Evolutionary conservation across 2,113 vertebrate species (phyloP).

Genomic region (Notarius quadriscutis): DNA sequence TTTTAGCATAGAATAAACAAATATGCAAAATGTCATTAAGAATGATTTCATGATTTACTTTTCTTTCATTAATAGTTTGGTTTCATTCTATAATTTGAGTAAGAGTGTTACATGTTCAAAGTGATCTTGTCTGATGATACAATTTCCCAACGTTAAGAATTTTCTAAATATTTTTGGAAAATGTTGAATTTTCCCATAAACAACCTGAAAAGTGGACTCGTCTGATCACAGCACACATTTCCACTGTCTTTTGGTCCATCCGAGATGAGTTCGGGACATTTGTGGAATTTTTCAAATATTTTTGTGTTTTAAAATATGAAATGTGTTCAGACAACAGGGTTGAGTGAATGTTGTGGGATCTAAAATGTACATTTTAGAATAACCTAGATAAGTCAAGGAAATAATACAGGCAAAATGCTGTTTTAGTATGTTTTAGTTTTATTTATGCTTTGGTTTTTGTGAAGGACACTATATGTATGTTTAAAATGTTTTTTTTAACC

Average conservation of each 20-base stretch:
- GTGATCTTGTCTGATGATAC: not conserved
- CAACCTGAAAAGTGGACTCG: too few relatives aligned
- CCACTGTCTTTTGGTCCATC: not conserved
- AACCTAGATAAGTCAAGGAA: not conserved
- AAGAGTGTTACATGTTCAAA: not conserved
- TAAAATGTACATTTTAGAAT: not conserved
- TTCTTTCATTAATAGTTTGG: not conserved
- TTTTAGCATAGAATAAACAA: not conserved
- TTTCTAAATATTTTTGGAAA: too few relatives aligned
- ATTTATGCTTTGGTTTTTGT: not conserved
- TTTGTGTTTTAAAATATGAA: not conserved
- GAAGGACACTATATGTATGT: not conserved
- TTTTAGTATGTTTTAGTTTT: not conserved
- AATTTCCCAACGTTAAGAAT: not conserved
- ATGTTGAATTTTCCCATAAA: too few relatives aligned
- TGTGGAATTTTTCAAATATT: not conserved
- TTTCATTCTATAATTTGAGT: not conserved
- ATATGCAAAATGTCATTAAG: not conserved
- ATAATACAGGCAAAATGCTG: not conserved
- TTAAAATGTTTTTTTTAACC: not conserved
- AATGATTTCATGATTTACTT: too few relatives aligned
- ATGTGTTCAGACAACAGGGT: not conserved
- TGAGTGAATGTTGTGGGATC: not conserved
- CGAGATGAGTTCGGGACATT: too few relatives aligned
- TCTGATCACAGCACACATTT: not conserved